A percentile compares a stretch with the other conserved stretches of the same genome.
Conservation (phyloP, 2,888 invertebrate species). For the Phengaris alcon region DNA sequence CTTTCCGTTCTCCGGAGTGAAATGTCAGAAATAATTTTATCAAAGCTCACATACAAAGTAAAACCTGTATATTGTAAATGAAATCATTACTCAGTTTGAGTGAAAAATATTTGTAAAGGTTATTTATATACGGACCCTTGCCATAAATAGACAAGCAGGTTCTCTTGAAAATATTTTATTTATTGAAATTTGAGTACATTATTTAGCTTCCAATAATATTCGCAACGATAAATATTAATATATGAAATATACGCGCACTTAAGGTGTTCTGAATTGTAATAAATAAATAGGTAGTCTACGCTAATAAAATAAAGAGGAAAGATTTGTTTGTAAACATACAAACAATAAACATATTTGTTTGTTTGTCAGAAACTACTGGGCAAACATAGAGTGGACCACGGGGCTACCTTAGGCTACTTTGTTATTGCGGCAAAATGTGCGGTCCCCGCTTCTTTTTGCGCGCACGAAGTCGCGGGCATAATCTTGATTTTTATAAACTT, state of each 20-base stretch:
- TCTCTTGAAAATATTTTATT: slow-evolving; percentile 18
- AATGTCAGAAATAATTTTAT: slow-evolving; percentile 7
- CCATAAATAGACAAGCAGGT: slow-evolving; percentile 8
- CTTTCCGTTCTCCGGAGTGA: neutral
- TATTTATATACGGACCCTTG: neutral
- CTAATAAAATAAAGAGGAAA: too few relatives aligned
- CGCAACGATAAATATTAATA: neutral
- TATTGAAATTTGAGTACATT: neutral
- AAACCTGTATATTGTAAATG: slow-evolving; percentile 9
- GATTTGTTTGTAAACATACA: too few relatives aligned
- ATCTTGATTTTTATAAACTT: too few relatives aligned
- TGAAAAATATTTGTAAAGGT: slow-evolving; percentile 15
- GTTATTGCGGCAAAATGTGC: too few relatives aligned
- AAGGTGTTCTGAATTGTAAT: neutral
- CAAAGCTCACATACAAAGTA: neutral
- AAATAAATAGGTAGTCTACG: neutral
- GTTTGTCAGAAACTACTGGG: too few relatives aligned
- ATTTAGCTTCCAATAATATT: neutral
- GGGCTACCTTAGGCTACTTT: too few relatives aligned
- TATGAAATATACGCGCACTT: neutral
- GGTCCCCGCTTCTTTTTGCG: too few relatives aligned
- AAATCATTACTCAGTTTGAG: slow-evolving; percentile 1
- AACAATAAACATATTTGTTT: too few relatives aligned
- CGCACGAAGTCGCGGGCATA: too few relatives aligned
- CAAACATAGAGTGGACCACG: too few relatives aligned